These are phyloP conservation scores for Menura novaehollandiae DNA, from an alignment of 2,113 vertebrate species.

Conservation along the genomic window DNA sequence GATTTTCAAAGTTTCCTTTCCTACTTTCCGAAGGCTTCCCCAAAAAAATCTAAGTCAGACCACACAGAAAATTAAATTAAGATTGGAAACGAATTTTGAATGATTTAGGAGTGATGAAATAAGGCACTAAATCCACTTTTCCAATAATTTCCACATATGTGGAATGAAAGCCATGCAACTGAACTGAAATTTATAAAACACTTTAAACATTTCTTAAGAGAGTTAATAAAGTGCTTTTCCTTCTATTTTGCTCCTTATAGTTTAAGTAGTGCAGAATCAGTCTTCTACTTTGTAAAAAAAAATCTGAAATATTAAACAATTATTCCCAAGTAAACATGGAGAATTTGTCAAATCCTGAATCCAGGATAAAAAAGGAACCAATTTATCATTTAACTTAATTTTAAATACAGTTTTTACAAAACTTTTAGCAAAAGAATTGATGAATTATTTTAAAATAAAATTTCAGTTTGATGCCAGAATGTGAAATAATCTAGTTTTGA, in stretches of 20 bases:
- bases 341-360: background rate
- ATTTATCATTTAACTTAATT: background rate
- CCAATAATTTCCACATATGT: fast-evolving
- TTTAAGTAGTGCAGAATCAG: background rate
- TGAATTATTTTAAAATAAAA: background rate
- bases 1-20: background rate
- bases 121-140: background rate
- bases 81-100: background rate
- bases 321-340: background rate
- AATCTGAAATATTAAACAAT: background rate
- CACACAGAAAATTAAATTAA: background rate
- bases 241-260: background rate
- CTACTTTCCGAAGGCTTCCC: background rate
- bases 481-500: background rate
- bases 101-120: background rate
- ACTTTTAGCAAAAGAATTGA: background rate
- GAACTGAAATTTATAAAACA: background rate
- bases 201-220: background rate
- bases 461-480: background rate
- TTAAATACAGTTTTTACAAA: background rate
- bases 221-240: background rate
- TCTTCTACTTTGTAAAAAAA: background rate
- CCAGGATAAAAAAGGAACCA: background rate
- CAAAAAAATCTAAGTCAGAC: background rate
- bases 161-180: background rate